Evolutionary conservation across 2,113 vertebrate species (phyloP), one percentile per base, ranked within the genome.

Genomic region (Tetrax tetrax): DNA sequence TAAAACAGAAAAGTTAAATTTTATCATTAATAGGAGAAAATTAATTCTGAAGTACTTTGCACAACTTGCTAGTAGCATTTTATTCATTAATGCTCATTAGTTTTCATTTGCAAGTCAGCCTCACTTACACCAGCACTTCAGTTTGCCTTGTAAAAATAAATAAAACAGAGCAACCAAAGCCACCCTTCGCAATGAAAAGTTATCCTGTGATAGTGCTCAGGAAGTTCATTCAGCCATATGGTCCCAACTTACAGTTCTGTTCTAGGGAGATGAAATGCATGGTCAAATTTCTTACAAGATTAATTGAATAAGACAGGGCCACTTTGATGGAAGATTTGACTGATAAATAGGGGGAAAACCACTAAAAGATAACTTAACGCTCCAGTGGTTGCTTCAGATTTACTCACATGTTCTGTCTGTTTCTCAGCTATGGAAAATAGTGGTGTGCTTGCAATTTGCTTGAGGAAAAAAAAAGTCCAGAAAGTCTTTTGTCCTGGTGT

Each of bases 181-280:
- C 53, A 77, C 7, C 5, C 47, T 69, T 35, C 14, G 64, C 51
- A 84, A 31, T 9, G 43, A 91, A 75, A 92, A 47, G 33, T 74
- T 29, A 71, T 69, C 64, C 63, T 15, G 0, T 35, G 51, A 83
- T 43, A 87, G 78, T 70, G 37, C 77, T 84, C 78, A 65, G 72
- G 79, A 94, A 78, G 66, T 89, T 91, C 90, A 95, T 91, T 93
- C 70, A 45, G 69, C 78, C 87, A 20, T 70, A 74, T 86, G 65
- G 33, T 96, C 92, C 87, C 79, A 91, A 63, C 83, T 63, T 90
- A 77, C 79, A 94, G 88, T 10, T 87, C 72, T 82, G 45, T 94
- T 94, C 93, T 84, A 93, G 92, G 85, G 74, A 97, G 93, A 93
- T 71, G 66, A 97, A 92, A 97, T 83, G 75, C 89, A 89, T 6